Conservation (phyloP, 2,797 vertebrate genomes). For the Leptodactylus fallax region DNA sequence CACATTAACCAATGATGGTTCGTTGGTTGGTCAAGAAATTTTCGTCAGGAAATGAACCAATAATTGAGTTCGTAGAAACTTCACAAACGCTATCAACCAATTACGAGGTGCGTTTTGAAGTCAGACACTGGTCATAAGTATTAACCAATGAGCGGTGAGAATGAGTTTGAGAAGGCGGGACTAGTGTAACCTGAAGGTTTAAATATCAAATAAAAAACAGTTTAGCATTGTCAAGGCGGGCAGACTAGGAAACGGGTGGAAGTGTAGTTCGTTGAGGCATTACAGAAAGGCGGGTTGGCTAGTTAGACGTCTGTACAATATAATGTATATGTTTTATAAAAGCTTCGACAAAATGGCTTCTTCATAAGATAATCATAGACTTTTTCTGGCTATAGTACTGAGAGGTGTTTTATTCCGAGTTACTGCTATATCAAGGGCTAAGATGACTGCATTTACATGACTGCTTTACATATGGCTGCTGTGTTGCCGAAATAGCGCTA, state of each 20-base stretch:
- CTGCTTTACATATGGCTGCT: not conserved
- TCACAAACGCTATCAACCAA: not conserved
- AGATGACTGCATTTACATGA: not conserved
- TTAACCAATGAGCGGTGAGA: not conserved
- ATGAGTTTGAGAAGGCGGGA: not conserved
- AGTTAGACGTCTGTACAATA: not conserved
- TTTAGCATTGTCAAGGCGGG: not conserved
- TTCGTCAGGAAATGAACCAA: not conserved
- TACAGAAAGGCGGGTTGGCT: not conserved
- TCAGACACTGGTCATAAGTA: not conserved
- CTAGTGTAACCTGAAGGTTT: not conserved
- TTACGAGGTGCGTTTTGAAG: not conserved
- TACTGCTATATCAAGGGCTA: too few relatives aligned
- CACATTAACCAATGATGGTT: not conserved
- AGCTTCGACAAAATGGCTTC: slow-evolving; percentile 10
- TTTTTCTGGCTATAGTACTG: not conserved
- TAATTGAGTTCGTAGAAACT: not conserved
- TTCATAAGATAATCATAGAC: not conserved
- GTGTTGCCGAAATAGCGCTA: not conserved
- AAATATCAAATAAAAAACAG: not conserved
- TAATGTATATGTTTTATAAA: not conserved
- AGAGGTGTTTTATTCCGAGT: not conserved
- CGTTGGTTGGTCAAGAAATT: not conserved
- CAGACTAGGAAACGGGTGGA: not conserved
- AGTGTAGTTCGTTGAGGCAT: not conserved